Evolutionary conservation across 1,140 invertebrate species (phyloP), one percentile per base, ranked within the genome.

Genomic region (Cheumatopsyche charites): DNA sequence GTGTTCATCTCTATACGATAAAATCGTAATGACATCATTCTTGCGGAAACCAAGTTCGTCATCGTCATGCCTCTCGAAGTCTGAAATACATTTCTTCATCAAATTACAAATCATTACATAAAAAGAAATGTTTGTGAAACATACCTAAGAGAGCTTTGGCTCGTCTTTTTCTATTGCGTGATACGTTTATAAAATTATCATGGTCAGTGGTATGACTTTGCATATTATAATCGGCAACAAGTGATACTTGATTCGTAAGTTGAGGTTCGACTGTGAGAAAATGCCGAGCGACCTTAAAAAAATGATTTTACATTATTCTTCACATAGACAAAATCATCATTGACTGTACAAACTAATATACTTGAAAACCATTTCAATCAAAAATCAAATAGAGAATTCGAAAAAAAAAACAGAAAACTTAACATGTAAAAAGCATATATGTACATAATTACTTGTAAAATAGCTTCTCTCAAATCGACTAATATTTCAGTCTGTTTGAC

Each of bases 1-100:
- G 82, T 99, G 97, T 80, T 99, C 98, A 86, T 99, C 98, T 81
- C 96, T 96, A 79, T 97, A 95, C 78, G 94, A 98, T 25, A 99
- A 92, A 41, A 99, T 95, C 55, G 94, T 98, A 49, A 99, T 98
- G 15, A 99, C 95, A 84, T 99, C 97, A 87, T 98, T 98, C 83
- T 97, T 97, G 62, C 96, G 88, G 83, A 99, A 99, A 26, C 97
- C 97, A 23, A 99, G 84, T 84, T 99, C 98, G 86, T 99, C 97
- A 79, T 98, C 96, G 85, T 99, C 98, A 79, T 98, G 93, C 75
- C 97, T 87, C 82, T 99, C 96, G 88, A 99, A 99, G 85, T 99
- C 96, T 90, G 75, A 21, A 81, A 4, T 17, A 21, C n/a, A 36
- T 43, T 45, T 9, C 6, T 7, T 5, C 17, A 11, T 65, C 2